Conservation (phyloP, 2,888 invertebrate species). For the Dascillus cervinus region DNA sequence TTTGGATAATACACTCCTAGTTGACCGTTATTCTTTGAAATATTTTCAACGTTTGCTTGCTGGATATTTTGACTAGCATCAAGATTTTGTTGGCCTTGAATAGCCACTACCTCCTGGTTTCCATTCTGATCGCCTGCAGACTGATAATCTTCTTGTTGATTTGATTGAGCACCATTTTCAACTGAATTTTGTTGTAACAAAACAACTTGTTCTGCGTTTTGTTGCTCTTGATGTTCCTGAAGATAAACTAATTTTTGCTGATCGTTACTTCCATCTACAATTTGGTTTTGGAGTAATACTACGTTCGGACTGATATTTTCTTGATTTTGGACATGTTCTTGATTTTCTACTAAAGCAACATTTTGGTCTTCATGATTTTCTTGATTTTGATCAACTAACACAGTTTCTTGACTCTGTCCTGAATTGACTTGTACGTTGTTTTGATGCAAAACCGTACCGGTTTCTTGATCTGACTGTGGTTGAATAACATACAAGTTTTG, state of each 20-base stretch:
- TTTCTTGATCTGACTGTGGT: no score
- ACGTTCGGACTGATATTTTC: neutral
- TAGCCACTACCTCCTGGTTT: neutral
- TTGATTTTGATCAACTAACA: no score
- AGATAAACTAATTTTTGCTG: neutral
- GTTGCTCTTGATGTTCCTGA: conserved; percentile 5
- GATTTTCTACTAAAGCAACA: neutral
- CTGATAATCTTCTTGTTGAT: neutral
- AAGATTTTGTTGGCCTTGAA: neutral
- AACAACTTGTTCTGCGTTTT: conserved; percentile 7
- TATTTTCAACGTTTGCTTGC: no score
- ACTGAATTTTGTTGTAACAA: no score
- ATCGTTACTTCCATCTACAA: neutral
- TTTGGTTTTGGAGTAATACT: neutral
- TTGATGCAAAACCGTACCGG: no score
- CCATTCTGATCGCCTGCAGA: neutral
- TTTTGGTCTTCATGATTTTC: neutral
- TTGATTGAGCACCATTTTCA: neutral
- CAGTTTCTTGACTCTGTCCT: no score
- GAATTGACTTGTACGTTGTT: no score
- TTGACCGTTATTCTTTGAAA: no score
- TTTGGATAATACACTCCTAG: no score
- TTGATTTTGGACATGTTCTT: neutral
- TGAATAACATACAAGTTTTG: no score
- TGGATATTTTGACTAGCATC: neutral